These are phyloP conservation scores for Aphidius ervi DNA, from an alignment of 1,140 invertebrate genomes.

Conservation along the genomic window DNA sequence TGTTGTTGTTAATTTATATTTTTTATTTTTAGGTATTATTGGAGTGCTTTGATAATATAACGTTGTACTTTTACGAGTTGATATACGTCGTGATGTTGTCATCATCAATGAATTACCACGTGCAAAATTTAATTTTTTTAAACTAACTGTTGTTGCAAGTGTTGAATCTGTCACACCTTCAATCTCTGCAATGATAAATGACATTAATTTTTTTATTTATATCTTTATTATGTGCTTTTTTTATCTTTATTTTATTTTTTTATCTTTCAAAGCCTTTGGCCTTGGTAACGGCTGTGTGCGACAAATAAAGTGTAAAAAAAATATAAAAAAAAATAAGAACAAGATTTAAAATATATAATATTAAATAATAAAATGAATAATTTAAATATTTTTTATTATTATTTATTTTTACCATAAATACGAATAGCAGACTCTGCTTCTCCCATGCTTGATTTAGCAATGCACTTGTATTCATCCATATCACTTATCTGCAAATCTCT, in stretches of 20 bases:
- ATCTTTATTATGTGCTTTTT: slow-evolving; percentile 2
- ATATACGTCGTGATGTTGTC: slow-evolving; percentile 36
- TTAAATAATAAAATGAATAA: slow-evolving; percentile 13
- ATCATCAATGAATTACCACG: slow-evolving; percentile 35
- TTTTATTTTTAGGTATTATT: slow-evolving; percentile 43
- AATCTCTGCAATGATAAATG: slow-evolving; percentile 52
- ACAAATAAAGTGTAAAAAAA: not conserved
- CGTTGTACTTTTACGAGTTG: slow-evolving; percentile 37
- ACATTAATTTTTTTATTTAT: slow-evolving; percentile 13
- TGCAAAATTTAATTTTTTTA: slow-evolving; percentile 35
- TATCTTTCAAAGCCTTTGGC: not conserved
- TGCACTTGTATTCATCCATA: slow-evolving; percentile 69
- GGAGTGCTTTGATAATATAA: slow-evolving; percentile 44
- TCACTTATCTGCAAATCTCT: slow-evolving; percentile 60
- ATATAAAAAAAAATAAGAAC: no score
- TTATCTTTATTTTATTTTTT: not conserved
- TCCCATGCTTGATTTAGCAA: slow-evolving; percentile 68
- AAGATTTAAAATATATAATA: no score
- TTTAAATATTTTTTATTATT: no score
- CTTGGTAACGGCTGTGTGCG: not conserved
- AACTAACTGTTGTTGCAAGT: slow-evolving; percentile 53
- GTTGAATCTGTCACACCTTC: slow-evolving; percentile 56
- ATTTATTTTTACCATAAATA: slow-evolving; percentile 60
- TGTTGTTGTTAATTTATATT: slow-evolving; percentile 25
- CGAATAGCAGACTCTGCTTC: slow-evolving; percentile 64